A percentile compares a stretch with the other conserved stretches of the same genome.
Conservation (phyloP, 1,140 invertebrate genomes). For the Pogonomyrmex barbatus region DNA sequence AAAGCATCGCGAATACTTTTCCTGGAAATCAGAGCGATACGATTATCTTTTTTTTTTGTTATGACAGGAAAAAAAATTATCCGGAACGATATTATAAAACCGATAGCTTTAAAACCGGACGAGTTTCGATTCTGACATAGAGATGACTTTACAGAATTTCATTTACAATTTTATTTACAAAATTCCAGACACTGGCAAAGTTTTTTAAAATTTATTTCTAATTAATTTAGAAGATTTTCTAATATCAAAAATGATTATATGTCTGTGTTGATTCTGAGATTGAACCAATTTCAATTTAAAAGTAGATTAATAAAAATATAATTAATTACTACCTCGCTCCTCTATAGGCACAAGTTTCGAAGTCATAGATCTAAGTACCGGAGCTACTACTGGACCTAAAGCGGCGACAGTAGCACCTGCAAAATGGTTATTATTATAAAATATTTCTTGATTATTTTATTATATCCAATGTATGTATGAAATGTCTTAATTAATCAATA, state of each 20-base stretch:
- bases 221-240: background rate
- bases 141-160: no score
- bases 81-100: background rate
- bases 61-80: background rate
- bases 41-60: slow-evolving; percentile 18
- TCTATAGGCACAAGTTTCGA: slow-evolving; percentile 89
- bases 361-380: slow-evolving; percentile 91
- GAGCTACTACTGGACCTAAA: slow-evolving; percentile 90
- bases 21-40: slow-evolving; percentile 82
- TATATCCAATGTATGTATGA: background rate
- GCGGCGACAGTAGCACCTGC: slow-evolving; percentile 89
- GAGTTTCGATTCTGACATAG: background rate
- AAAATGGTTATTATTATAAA: slow-evolving; percentile 52
- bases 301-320: background rate
- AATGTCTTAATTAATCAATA: background rate
- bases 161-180: background rate
- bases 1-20: slow-evolving; percentile 90
- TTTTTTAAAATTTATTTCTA: slow-evolving; percentile 1
- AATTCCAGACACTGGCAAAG: background rate
- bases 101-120: background rate
- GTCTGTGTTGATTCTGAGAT: background rate
- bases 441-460: background rate
- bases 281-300: background rate
- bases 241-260: background rate
- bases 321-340: slow-evolving; percentile 88